These are phyloP conservation scores for Drosophila nigricruria DNA, from an alignment of 2,888 invertebrate genomes.

Conservation along the genomic window DNA sequence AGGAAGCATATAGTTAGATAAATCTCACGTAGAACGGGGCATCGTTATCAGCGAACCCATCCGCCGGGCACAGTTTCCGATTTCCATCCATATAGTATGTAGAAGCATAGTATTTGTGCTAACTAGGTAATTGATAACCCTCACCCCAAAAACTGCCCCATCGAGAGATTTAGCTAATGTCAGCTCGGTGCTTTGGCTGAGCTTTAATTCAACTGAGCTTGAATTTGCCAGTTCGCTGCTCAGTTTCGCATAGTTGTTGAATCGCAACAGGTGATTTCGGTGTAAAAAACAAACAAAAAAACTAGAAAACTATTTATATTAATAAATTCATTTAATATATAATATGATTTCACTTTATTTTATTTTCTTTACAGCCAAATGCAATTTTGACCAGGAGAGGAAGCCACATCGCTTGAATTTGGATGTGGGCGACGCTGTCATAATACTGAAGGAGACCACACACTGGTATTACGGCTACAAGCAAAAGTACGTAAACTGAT, in stretches of 20 bases:
- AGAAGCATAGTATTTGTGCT: conserved; percentile 2
- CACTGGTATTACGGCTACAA: conserved; percentile 85
- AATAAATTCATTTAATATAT: conserved; percentile 7
- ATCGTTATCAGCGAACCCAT: conserved; percentile 34
- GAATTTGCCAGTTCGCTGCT: conserved; percentile 27
- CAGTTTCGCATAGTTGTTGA: conserved; percentile 39
- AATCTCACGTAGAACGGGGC: conserved; percentile 65
- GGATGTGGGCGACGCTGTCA: conserved; percentile 85
- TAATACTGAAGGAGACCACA: conserved; percentile 84
- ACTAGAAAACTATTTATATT: conserved; percentile 1
- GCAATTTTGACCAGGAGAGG: conserved; percentile 84
- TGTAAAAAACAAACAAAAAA: neutral
- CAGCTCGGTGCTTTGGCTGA: conserved; percentile 7
- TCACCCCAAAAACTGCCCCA: conserved; percentile 54
- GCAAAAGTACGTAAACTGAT: conserved; percentile 82
- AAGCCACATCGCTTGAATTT: conserved; percentile 84
- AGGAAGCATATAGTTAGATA: conserved; percentile 59
- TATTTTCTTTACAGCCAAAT: conserved; percentile 80
- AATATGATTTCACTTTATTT: conserved; percentile 5
- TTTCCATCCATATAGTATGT: conserved; percentile 9
- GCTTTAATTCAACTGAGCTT: conserved; percentile 36
- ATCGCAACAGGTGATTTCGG: conserved; percentile 40
- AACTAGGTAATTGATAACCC: conserved; percentile 74
- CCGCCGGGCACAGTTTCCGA: conserved; percentile 40
- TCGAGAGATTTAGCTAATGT: conserved; percentile 13